Evolutionary conservation across 2,113 vertebrate genomes (phyloP).

Genomic region (Nothoprocta pentlandii): DNA sequence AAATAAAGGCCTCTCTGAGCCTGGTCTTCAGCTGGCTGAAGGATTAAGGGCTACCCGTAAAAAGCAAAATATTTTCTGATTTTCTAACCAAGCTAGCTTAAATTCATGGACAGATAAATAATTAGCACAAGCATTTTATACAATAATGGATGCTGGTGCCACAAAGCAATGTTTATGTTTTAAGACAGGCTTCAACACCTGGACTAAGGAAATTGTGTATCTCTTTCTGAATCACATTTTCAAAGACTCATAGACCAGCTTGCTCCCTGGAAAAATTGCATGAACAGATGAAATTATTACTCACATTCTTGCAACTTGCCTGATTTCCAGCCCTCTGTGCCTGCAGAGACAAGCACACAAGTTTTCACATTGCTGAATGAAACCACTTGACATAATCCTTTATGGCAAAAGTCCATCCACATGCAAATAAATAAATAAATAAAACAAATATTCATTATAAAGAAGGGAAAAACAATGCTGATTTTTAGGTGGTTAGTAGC

Average conservation of each 20-base stretch:
- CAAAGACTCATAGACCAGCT: not conserved
- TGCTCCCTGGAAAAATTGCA: not conserved
- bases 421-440: not conserved
- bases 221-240: constrained; percentile 20
- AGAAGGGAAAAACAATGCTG: not conserved
- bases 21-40: not conserved
- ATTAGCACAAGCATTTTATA: not conserved
- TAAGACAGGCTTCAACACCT: not conserved
- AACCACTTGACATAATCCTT: constrained; percentile 60
- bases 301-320: constrained; percentile 13
- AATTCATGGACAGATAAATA: not conserved
- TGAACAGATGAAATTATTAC: constrained; percentile 9
- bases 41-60: not conserved
- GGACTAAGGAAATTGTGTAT: not conserved
- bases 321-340: constrained; percentile 44
- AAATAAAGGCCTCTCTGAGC: rapidly evolving
- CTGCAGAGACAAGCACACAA: constrained; percentile 15
- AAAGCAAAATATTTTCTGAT: not conserved
- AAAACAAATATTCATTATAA: constrained; percentile 21
- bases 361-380: constrained; percentile 38
- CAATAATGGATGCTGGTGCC: not conserved
- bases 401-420: constrained; percentile 50
- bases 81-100: not conserved
- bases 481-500: constrained; percentile 15
- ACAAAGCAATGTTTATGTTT: not conserved